Base-by-base conservation (phyloP, 2,797 vertebrate species). In the Artibeus lituratus region DNA sequence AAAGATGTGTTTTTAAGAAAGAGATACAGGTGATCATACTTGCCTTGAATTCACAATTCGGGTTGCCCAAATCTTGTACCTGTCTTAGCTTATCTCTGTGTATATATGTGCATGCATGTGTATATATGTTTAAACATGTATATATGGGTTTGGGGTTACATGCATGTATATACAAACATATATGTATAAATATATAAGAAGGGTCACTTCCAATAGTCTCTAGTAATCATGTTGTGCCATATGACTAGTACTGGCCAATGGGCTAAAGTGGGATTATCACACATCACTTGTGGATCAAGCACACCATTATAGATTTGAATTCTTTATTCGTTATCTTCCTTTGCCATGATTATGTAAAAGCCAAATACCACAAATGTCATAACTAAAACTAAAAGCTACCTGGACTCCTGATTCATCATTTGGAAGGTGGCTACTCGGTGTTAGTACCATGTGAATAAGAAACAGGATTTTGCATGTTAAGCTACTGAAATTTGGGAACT, bases 111-210 rank as follows among this genome's bases (percentile, higher is more conserved):
- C 24, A 49, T 42, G 2, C 29, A 22, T 55, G 2, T 15, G 21
- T 19, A 3, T 57, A 29, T 24, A 32, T 35, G 15, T 47, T 32
- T 18, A 22, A 53, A 22, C 59, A 74, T 69, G 18, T 39, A 19
- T 26, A 5, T n/a, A 39, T n/a, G 11, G 32, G 7, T 42, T 1
- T 12, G n/a, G 7, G 2, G 10, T 5, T 5, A 0, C 4, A n/a
- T 19, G 1, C 3, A n/a, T 19, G 22, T 18, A 83, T 4, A 42
- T 2, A 49, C 29, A 51, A 19, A 83, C 26, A 53, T 11, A 72
- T 42, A 92, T n/a, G n/a, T 19, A 70, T 4, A 62, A 8, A 24
- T 26, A 32, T 29, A 51, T 1, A 65, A 42, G 8, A 42, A 42
- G 24, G 1, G 18, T 65, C 39, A 76, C 81, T 57, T 74, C 4